Percentiles rank a stretch among this genome's conserved stretches.
phyloP scores from a whole-genome alignment of 2,797 vertebrate species.

The Phataginus tetradactyla region DNA sequence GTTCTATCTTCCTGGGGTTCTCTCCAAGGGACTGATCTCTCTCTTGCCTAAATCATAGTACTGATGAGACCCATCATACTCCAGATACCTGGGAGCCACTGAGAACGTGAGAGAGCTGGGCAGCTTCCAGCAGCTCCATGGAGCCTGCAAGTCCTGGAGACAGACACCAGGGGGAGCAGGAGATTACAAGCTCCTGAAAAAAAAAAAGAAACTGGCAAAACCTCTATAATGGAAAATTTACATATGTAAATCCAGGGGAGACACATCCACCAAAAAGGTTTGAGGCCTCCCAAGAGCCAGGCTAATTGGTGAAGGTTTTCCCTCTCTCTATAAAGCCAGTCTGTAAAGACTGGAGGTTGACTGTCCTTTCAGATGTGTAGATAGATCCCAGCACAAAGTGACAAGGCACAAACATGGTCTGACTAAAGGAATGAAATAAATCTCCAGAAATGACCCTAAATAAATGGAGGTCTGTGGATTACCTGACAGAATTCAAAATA shows the following conservation, averaged over 20 bases:
- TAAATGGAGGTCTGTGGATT: neutral
- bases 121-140: neutral
- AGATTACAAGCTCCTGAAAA: neutral
- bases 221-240: neutral
- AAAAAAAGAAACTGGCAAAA: neutral
- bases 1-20: neutral
- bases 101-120: neutral
- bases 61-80: neutral
- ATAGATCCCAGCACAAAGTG: neutral
- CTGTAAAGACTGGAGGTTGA: neutral
- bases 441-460: neutral
- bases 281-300: neutral
- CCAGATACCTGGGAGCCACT: neutral
- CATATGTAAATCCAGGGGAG: neutral
- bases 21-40: neutral
- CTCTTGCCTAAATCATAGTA: neutral
- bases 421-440: neutral
- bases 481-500: neutral
- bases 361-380: neutral
- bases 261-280: neutral
- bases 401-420: neutral
- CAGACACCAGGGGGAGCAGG: neutral
- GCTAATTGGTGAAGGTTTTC: neutral
- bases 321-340: neutral
- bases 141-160: neutral